Conservation (phyloP, 2,113 vertebrate species). For the Capreolus pygargus region DNA sequence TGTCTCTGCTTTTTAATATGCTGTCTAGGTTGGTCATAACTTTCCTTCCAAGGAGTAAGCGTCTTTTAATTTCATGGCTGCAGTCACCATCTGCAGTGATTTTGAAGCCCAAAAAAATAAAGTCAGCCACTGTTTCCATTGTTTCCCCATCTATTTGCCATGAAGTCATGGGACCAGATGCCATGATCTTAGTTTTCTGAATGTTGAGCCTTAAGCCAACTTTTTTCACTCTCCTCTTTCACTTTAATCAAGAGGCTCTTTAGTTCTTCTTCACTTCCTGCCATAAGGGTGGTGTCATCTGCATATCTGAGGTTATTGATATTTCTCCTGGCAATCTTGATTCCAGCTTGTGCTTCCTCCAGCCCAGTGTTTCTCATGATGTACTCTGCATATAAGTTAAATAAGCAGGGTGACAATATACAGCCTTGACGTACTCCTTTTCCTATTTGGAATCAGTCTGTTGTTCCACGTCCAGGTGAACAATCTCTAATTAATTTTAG, state of each 20-base stretch:
- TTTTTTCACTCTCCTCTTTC: not conserved
- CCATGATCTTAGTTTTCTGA: not conserved
- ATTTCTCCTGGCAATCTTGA: not conserved
- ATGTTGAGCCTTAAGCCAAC: not conserved
- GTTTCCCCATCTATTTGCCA: not conserved
- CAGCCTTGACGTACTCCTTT: not conserved
- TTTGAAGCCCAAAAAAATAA: not conserved
- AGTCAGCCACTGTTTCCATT: not conserved
- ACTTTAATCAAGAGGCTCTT: not conserved
- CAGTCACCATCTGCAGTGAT: not conserved
- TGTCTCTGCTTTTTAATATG: not conserved
- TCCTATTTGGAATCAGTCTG: not conserved
- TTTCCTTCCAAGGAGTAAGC: not conserved
- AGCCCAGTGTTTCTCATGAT: not conserved
- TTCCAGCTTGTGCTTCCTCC: not conserved
- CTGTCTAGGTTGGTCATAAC: not conserved
- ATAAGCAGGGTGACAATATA: not conserved
- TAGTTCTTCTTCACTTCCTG: not conserved
- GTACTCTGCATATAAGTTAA: not conserved
- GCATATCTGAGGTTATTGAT: not conserved
- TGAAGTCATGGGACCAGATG: not conserved
- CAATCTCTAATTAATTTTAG: constrained; percentile 50
- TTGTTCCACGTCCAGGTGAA: not conserved
- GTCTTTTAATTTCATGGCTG: not conserved
- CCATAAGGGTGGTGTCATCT: not conserved